Base-by-base conservation (phyloP, 2,797 vertebrate genomes). In the Decapterus maruadsi region DNA sequence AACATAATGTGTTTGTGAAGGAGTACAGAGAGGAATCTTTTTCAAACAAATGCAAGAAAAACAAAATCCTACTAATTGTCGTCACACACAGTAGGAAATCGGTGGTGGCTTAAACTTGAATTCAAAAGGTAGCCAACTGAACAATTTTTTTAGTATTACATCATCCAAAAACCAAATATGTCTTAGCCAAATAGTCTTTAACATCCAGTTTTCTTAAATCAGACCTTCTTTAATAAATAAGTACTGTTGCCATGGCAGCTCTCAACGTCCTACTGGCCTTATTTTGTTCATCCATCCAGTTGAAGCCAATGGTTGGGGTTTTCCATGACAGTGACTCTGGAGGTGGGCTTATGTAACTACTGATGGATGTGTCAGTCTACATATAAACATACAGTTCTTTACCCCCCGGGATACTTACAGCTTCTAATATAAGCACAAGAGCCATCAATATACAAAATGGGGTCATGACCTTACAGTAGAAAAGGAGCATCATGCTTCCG, bases 281-380 rank as follows among this genome's bases (percentile, higher is more conserved):
- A n/a, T 51, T 75, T 29, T 54, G 6, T 20, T 57, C 4, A 34
- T 13, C 9, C 63, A n/a, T n/a, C n/a, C 20, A 7, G 64, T 57
- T 57, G 29, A 22, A n/a, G 64, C 9, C 38, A 34, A 1, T n/a
- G 4, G 36, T 36, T 48, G 12, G 55, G 29, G 19, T 77, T 87
- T 88, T 86, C 75, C 82, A 84, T 78, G 45, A 36, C 60, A 76
- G 38, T 51, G 13, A 22, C 42, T 77, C 3, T 43, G 10, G 22
- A 40, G 60, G n/a, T 54, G 16, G 20, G 22, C 40, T 88, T 89
- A 88, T 58, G 46, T 81, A 78, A 87, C 68, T 7, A 36, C 45
- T 54, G 20, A 42, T 42, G 12, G 58, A 38, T 64, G 57, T 12
- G 61, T 48, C 17, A n/a, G 29, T 55, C 26, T 70, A 76, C 82